phyloP scores from a whole-genome alignment of 2,888 invertebrate species.

The Drosophila kambysellisi region DNA sequence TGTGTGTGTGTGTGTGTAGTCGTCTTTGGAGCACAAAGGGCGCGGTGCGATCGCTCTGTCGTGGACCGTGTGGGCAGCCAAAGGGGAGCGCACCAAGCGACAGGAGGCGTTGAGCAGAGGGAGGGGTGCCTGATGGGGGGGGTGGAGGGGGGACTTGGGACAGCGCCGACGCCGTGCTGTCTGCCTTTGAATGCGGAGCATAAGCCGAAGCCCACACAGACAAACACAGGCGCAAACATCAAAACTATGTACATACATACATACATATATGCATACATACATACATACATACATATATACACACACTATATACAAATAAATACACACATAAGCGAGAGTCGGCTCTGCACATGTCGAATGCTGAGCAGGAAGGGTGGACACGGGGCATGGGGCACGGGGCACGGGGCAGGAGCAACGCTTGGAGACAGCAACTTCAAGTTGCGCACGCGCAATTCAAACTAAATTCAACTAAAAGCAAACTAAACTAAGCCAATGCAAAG shows the following conservation, averaged over 20 bases:
- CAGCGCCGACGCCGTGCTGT: conserved; percentile 74
- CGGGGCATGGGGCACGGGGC: neutral
- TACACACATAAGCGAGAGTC: conserved; percentile 16
- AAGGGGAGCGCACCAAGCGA: conserved; percentile 17
- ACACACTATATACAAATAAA: neutral
- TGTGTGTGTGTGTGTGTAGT: conserved; percentile 6
- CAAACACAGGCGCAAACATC: conserved; percentile 24
- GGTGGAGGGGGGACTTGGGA: conserved; percentile 24
- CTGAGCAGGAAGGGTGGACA: neutral
- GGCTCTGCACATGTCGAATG: neutral
- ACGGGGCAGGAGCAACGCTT: conserved; percentile 22
- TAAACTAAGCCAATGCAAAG: neutral
- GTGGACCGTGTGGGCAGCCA: conserved; percentile 14
- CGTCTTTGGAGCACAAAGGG: conserved; percentile 60
- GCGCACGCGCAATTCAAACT: conserved; percentile 54
- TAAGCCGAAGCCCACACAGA: conserved; percentile 69
- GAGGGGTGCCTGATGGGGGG: neutral
- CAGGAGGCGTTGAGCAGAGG: neutral
- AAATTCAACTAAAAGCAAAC: conserved; percentile 6
- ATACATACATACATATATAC: neutral
- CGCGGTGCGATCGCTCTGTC: conserved; percentile 48
- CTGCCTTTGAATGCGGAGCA: conserved; percentile 75
- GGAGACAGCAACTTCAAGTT: conserved; percentile 30
- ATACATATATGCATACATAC: neutral
- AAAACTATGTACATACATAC: conserved; percentile 1